These are phyloP conservation scores for Pogonocherus hispidulus DNA, from an alignment of 2,888 invertebrate species.

Conservation along the genomic window DNA sequence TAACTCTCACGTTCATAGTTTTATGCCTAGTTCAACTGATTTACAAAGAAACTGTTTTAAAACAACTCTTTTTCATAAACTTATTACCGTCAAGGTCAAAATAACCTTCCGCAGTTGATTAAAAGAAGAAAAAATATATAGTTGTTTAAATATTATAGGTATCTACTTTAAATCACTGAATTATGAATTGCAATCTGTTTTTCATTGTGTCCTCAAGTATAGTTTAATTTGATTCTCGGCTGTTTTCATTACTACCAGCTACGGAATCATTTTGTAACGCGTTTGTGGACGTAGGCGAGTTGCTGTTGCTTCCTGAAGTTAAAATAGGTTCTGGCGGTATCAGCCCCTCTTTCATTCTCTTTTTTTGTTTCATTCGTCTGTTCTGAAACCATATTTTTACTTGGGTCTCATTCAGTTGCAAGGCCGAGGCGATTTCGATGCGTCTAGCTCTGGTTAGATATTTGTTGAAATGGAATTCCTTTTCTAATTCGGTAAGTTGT, in stretches of 20 bases:
- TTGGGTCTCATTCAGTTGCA: constrained; percentile 98
- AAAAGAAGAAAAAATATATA: no score
- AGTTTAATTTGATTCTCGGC: constrained; percentile 75
- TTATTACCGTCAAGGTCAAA: no score
- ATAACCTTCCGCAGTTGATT: no score
- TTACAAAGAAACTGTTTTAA: no score
- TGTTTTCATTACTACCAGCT: constrained; percentile 78
- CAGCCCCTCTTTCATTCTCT: constrained; percentile 94
- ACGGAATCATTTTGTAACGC: constrained; percentile 64
- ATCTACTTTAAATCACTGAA: no score
- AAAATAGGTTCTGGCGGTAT: constrained; percentile 72
- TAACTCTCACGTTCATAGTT: no score
- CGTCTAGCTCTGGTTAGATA: constrained; percentile 96
- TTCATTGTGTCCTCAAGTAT: constrained; percentile 30
- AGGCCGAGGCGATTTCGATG: constrained; percentile 96
- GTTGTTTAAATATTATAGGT: no score
- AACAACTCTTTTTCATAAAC: no score
- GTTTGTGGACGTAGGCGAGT: constrained; percentile 68
- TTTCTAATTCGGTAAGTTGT: constrained; percentile 98
- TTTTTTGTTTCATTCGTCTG: constrained; percentile 98
- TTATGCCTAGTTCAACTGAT: no score
- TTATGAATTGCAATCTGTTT: neutral
- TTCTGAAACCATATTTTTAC: constrained; percentile 99
- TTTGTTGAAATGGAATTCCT: constrained; percentile 99
- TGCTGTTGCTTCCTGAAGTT: constrained; percentile 62